phyloP scores from a whole-genome alignment of 2,797 vertebrate genomes.

The Gymnoscopelus braueri region DNA sequence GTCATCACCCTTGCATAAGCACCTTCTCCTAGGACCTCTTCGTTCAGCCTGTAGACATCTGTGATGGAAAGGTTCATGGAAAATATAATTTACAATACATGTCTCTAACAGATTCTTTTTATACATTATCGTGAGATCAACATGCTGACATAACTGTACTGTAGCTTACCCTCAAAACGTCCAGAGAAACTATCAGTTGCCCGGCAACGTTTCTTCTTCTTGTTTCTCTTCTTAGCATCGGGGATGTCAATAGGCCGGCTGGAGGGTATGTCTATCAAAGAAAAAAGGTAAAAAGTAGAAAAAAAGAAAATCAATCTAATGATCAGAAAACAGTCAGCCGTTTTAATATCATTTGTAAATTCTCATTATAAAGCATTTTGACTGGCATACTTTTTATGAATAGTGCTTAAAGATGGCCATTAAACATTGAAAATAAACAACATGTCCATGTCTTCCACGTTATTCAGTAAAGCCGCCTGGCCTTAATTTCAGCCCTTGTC shows the following conservation, averaged over 20 bases:
- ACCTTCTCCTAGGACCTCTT: slow-evolving; percentile 94
- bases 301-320: no score
- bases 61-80: background rate
- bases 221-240: slow-evolving; percentile 94
- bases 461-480: no score
- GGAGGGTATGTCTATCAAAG: slow-evolving; percentile 88
- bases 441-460: no score
- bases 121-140: background rate
- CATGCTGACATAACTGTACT: background rate
- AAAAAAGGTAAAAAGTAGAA: slow-evolving; percentile 7
- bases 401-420: background rate
- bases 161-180: slow-evolving; percentile 90
- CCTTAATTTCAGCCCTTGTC: background rate
- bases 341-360: no score
- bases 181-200: slow-evolving; percentile 98
- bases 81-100: background rate
- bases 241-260: slow-evolving; percentile 98
- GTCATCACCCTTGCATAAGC: slow-evolving; percentile 96
- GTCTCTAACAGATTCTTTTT: background rate
- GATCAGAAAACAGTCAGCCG: no score
- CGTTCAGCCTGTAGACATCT: slow-evolving; percentile 97
- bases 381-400: background rate
- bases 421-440: no score
- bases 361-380: background rate
- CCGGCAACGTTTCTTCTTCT: slow-evolving; percentile 97